Base-by-base conservation (phyloP, 2,888 invertebrate genomes). In the Ornithoptera alexandrae region DNA sequence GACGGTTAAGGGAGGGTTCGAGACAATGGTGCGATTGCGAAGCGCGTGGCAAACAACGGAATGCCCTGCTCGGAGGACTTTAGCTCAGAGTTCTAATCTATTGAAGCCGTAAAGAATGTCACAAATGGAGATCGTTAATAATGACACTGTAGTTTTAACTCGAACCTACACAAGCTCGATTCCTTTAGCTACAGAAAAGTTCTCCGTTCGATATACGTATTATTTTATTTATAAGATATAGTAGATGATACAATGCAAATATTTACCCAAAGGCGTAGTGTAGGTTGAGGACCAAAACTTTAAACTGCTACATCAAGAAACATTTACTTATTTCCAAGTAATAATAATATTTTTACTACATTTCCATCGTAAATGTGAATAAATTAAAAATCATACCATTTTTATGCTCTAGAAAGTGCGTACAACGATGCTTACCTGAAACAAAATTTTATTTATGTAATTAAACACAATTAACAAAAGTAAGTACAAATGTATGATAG, bases 1-100 rank as follows among this genome's bases (percentile, higher is more conserved):
- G 62, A 61, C 39, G 39, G 36, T 61, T 61, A 61, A 56, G 60
- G 61, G 57, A 20, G 57, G 6, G 8, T 57, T 10, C 57, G 57
- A 20, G 20, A 57, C 57, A 57, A 57, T 20, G 57, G 57, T 20
- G 20, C 20, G 57, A 57, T 20, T 10, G 6, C 57, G 20, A 20
- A 10, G 20, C 57, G 57, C n/a, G 57, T 5, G 20, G 8, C 18
- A 18, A 53, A 18, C 53, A 18, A 53, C n/a, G 53, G 53, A 53
- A 53, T 17, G 17, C 57, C 20, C 57, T 20, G 8, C 20, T 7
- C 57, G 12, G 6, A 57, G 57, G 57, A 57, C 20, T 20, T 20
- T 10, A n/a, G 20, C 57, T 2, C n/a, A 0, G 57, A 57, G 20
- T 57, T 20, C n/a, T 57, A 57, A 57, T 57, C 57, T 57, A 57